Evolutionary conservation across 2,797 vertebrate species (phyloP).

Genomic region (Octomys mimax): DNA sequence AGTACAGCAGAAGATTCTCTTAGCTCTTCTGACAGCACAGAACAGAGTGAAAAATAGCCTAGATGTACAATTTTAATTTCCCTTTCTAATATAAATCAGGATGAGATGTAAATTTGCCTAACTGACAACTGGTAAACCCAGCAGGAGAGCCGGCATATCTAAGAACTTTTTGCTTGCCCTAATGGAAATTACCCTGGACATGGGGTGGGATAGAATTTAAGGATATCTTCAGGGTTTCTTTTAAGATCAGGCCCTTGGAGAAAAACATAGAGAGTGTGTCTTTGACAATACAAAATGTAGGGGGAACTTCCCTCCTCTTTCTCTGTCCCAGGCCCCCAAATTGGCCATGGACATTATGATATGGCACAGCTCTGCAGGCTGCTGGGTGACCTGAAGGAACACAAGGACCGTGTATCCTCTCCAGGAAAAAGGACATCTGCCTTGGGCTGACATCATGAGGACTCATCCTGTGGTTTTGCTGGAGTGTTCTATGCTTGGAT

Average conservation of each 20-base stretch:
- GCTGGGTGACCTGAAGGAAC: background rate
- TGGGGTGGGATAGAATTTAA: background rate
- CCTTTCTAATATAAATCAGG: conserved; percentile 16
- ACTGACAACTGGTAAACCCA: background rate
- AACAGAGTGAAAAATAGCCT: background rate
- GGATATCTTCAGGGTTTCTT: background rate
- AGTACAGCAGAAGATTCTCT: background rate
- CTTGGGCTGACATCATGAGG: background rate
- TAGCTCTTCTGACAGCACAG: background rate
- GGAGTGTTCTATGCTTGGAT: background rate
- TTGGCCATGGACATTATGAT: background rate
- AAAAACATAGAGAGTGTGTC: background rate
- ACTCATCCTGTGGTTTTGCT: background rate
- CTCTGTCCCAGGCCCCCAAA: background rate
- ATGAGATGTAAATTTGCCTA: background rate
- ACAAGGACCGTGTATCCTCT: background rate
- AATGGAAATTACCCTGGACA: background rate
- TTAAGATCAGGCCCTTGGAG: background rate
- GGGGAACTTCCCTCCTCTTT: background rate
- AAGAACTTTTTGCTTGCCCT: background rate
- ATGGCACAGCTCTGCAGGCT: background rate
- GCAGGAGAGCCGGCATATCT: background rate
- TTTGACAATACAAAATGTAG: background rate
- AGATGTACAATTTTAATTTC: conserved; percentile 41
- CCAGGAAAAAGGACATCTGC: background rate